These are phyloP conservation scores for Parnassius orleans DNA, from an alignment of 2,888 invertebrate genomes.

Conservation along the genomic window DNA sequence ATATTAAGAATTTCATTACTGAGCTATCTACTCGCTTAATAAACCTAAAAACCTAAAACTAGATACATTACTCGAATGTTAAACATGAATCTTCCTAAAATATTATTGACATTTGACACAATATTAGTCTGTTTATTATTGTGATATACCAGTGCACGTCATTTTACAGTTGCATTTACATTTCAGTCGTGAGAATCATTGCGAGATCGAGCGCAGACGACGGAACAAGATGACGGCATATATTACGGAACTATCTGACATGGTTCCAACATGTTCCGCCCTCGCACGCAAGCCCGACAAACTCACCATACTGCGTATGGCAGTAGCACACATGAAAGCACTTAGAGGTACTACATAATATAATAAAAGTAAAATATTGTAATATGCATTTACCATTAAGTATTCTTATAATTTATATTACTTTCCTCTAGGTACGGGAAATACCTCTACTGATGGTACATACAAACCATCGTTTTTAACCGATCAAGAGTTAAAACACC, in stretches of 20 bases:
- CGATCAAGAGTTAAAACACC: slow-evolving; percentile 99
- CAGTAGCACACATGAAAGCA: slow-evolving; percentile 99
- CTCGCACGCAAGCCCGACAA: slow-evolving; percentile 99
- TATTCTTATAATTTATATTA: not conserved
- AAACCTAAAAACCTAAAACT: no score
- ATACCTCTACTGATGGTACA: slow-evolving; percentile 97
- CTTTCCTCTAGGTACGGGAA: slow-evolving; percentile 89
- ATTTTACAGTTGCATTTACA: not conserved
- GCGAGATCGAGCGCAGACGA: slow-evolving; percentile 98
- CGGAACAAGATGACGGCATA: slow-evolving; percentile 99
- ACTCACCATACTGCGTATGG: slow-evolving; percentile 99
- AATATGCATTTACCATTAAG: not conserved
- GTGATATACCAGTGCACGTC: no score
- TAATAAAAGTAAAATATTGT: not conserved
- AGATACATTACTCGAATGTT: no score
- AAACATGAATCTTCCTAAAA: no score
- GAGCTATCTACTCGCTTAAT: no score
- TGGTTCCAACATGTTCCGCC: slow-evolving; percentile 99
- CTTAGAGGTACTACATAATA: slow-evolving; percentile 85
- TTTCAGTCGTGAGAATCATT: slow-evolving; percentile 96
- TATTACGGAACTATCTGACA: slow-evolving; percentile 99
- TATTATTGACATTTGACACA: no score
- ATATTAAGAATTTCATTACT: no score
- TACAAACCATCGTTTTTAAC: slow-evolving; percentile 99
- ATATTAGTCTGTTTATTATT: no score